A percentile compares a stretch with the other conserved stretches of the same genome.
These are phyloP conservation scores for Neopelma chrysocephalum DNA, from an alignment of 2,797 vertebrate species.

Conservation along the genomic window DNA sequence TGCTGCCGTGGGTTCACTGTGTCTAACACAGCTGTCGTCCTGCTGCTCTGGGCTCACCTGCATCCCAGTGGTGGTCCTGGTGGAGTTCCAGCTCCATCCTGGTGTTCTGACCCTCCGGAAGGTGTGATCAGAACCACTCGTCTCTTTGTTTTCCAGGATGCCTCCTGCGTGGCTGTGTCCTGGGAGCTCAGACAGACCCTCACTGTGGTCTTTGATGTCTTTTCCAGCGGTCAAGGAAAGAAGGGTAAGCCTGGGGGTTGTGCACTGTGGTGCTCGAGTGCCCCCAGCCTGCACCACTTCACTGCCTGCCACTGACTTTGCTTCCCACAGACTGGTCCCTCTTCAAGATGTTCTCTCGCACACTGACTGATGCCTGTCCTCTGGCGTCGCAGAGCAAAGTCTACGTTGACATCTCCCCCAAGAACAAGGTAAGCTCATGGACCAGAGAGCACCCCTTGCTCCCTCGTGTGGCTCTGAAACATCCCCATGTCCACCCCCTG, in stretches of 20 bases:
- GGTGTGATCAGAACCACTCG: not conserved
- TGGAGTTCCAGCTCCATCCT: not conserved
- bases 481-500: not conserved
- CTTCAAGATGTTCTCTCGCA: slow-evolving; percentile 97
- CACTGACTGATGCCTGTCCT: slow-evolving; percentile 92
- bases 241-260: slow-evolving; percentile 76
- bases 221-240: slow-evolving; percentile 86
- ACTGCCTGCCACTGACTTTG: not conserved
- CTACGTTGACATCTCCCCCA: slow-evolving; percentile 90
- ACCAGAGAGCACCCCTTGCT: not conserved
- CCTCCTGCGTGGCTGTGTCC: slow-evolving; percentile 80
- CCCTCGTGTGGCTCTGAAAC: not conserved
- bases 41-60: not conserved
- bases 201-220: slow-evolving; percentile 92
- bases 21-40: not conserved
- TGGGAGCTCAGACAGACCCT: slow-evolving; percentile 96
- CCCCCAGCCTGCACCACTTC: not conserved
- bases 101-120: not conserved
- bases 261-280: rapidly evolving
- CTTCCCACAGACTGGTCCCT: slow-evolving; percentile 89
- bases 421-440: slow-evolving; percentile 79
- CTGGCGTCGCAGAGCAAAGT: slow-evolving; percentile 92
- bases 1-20: not conserved
- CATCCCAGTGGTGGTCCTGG: not conserved
- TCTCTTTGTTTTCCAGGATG: slow-evolving; percentile 74